Evolutionary conservation across 2,888 invertebrate species (phyloP).

Genomic region (Cataglyphis rosenhaueri): DNA sequence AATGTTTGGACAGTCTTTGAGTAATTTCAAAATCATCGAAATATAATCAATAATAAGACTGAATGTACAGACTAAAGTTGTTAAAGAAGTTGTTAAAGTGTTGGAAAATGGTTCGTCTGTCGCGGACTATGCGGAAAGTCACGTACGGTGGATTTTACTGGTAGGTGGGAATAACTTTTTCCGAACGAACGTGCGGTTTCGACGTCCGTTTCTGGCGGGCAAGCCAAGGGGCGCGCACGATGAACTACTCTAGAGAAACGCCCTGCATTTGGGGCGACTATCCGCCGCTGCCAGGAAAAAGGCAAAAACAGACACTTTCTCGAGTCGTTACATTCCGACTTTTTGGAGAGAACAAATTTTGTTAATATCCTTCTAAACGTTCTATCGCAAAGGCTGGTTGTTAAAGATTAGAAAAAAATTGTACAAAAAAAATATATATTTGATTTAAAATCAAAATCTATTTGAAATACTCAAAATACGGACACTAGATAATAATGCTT

Average conservation of each 20-base stretch:
- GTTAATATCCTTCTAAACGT: slow-evolving; percentile 40
- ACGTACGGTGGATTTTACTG: slow-evolving; percentile 76
- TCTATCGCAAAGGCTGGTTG: not conserved
- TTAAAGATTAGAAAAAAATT: slow-evolving; percentile 13
- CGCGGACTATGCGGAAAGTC: slow-evolving; percentile 75
- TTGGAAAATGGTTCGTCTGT: slow-evolving; percentile 69
- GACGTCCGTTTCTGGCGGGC: slow-evolving; percentile 62
- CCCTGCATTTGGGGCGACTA: slow-evolving; percentile 61
- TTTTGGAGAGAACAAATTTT: slow-evolving; percentile 40
- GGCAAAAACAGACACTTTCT: slow-evolving; percentile 32
- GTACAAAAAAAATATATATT: not conserved
- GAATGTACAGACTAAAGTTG: slow-evolving; percentile 45
- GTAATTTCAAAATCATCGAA: slow-evolving; percentile 27
- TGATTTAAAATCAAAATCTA: not conserved
- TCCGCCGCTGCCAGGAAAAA: slow-evolving; percentile 16
- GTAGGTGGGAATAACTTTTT: slow-evolving; percentile 74
- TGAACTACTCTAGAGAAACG: slow-evolving; percentile 58
- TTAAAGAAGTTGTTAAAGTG: slow-evolving; percentile 70
- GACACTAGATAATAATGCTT: not conserved
- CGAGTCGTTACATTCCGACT: slow-evolving; percentile 35
- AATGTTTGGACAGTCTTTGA: slow-evolving; percentile 1
- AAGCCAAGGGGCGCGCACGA: slow-evolving; percentile 58
- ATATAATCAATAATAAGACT: slow-evolving; percentile 40
- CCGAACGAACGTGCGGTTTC: slow-evolving; percentile 72
- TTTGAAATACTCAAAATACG: not conserved